These are phyloP conservation scores for Loripinus fragilis DNA, from an alignment of 2,888 invertebrate genomes.

Conservation along the genomic window DNA sequence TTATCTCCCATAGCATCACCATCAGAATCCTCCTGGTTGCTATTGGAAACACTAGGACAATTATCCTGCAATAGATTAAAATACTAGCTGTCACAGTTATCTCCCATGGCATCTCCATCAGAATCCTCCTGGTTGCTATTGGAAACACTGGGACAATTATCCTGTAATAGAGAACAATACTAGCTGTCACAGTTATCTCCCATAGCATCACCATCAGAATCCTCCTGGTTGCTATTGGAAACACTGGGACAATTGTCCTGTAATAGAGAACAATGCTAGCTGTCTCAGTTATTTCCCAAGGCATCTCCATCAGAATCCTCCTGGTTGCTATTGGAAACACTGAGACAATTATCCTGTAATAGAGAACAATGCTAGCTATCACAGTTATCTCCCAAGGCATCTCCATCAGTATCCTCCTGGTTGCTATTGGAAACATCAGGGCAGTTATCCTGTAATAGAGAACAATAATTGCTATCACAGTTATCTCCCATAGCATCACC, in stretches of 20 bases:
- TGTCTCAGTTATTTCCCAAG: constrained; percentile 72
- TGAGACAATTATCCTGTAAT: constrained; percentile 90
- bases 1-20: no score
- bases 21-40: constrained; percentile 87
- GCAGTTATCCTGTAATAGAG: no score
- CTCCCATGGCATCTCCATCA: constrained; percentile 66
- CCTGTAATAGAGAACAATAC: no score
- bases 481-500: constrained; percentile 39
- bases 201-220: constrained; percentile 73
- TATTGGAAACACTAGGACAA: constrained; percentile 82
- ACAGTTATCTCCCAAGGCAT: no score
- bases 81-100: constrained; percentile 69
- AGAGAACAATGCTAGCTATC: no score
- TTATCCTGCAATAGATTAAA: constrained; percentile 84
- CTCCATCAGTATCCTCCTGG: no score
- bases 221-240: constrained; percentile 58
- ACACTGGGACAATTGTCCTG: constrained; percentile 61
- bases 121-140: constrained; percentile 79
- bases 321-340: constrained; percentile 92
- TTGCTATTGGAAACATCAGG: no score
- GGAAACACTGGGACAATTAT: constrained; percentile 56
- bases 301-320: constrained; percentile 80
- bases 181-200: constrained; percentile 70
- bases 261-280: not conserved
- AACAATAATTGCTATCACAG: no score